Evolutionary conservation across 2,888 invertebrate genomes (phyloP).

Genomic region (Pollenia labialis): DNA sequence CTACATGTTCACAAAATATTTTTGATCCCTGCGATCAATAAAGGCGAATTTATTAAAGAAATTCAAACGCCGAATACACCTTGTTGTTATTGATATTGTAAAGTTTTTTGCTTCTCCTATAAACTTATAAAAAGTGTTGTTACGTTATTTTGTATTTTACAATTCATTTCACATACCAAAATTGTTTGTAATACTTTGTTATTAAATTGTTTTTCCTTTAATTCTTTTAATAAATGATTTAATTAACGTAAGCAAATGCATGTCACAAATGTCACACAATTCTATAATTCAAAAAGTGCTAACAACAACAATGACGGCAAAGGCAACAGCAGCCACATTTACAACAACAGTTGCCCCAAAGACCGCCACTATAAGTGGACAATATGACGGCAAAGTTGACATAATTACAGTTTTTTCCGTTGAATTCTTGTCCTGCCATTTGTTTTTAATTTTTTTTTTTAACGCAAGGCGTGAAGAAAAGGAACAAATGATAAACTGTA

Average conservation of each 20-base stretch:
- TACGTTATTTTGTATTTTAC: too few relatives aligned
- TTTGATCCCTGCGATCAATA: too few relatives aligned
- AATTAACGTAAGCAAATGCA: conserved; percentile 74
- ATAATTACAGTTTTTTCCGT: conserved; percentile 65
- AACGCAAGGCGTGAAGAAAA: conserved; percentile 11
- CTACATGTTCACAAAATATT: too few relatives aligned
- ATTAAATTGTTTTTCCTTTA: background rate
- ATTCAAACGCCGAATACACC: too few relatives aligned
- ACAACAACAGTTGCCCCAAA: conserved; percentile 38
- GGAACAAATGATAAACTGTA: background rate
- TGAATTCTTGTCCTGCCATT: conserved; percentile 61
- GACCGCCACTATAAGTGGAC: conserved; percentile 73
- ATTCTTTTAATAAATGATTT: conserved; percentile 69
- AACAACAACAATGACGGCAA: conserved; percentile 47
- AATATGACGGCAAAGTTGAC: conserved; percentile 73
- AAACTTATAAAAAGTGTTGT: too few relatives aligned
- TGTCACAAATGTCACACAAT: conserved; percentile 73
- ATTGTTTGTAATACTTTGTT: background rate
- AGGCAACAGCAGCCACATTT: conserved; percentile 35
- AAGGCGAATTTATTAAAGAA: too few relatives aligned
- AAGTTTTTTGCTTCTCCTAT: too few relatives aligned
- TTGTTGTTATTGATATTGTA: too few relatives aligned
- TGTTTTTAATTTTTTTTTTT: conserved; percentile 63
- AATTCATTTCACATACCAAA: background rate
- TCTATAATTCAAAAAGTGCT: conserved; percentile 68